These are phyloP conservation scores for Pachycephala philippinensis DNA, from an alignment of 2,113 vertebrate species.

Conservation along the genomic window DNA sequence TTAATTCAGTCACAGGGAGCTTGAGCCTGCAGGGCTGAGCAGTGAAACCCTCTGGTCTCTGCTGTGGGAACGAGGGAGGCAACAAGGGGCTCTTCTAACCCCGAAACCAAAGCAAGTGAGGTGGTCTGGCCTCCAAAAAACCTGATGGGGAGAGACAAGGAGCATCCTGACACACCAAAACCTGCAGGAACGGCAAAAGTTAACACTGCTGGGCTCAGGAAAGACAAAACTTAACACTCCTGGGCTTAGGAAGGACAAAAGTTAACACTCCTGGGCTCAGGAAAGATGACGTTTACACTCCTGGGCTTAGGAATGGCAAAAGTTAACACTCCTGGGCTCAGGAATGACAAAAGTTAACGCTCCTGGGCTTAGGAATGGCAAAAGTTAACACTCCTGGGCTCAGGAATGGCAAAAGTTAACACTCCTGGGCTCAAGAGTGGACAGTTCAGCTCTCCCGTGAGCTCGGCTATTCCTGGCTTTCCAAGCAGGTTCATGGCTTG, in stretches of 20 bases:
- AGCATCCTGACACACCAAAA: neutral
- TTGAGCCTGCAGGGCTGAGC: neutral
- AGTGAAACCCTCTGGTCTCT: neutral
- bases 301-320: neutral
- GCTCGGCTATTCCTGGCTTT: neutral
- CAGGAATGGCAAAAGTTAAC: neutral
- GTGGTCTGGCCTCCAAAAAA: neutral
- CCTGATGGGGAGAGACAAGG: fast-evolving
- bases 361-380: neutral
- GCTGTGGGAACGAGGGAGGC: neutral
- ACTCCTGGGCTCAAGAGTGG: neutral
- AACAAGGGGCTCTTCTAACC: neutral
- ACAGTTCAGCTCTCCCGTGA: neutral
- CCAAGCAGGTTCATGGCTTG: neutral
- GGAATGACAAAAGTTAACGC: neutral
- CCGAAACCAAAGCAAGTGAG: fast-evolving
- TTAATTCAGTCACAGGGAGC: neutral
- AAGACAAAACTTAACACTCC: fast-evolving
- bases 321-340: neutral
- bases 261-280: neutral
- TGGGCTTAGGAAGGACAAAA: neutral
- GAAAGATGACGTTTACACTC: neutral
- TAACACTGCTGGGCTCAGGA: neutral
- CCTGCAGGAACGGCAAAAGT: fast-evolving
- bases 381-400: neutral